Evolutionary conservation across 2,888 invertebrate genomes (phyloP), one percentile per base, ranked within the genome.

Genomic region (Drosophila borborema): DNA sequence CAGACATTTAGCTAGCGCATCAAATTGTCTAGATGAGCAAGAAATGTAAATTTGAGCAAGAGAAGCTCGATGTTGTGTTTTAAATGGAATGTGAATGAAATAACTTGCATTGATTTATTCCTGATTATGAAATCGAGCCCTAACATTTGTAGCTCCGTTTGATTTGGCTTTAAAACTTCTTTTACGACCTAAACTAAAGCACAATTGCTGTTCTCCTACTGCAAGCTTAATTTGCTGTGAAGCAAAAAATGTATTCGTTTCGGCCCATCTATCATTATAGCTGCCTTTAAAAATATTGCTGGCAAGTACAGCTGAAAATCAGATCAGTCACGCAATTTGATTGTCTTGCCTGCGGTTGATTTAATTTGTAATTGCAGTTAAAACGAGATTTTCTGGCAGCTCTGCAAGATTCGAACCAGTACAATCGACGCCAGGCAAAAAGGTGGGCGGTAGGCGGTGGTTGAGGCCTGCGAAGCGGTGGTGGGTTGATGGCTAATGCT

Each of bases 361-460:
- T 86, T 82, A 80, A 86, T 82, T 86, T 83, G 86, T 84, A 86
- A 86, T 86, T 88, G 78, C 58, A 71, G 74, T 46, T 58, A 64
- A 75, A 81, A 73, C 48, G 64, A 70, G 82, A 77, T 86, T 86
- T 77, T 67, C 55, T 16, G 61, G 55, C 65, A 40, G 9, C 51
- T 48, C 56, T 55, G 34, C 48, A 51, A 62, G 56, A 60, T 54
- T 55, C 58, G 56, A 66, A 72, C 60, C 74, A 78, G 66, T 59
- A 68, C 65, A 79, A 72, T 72, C 74, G 72, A 56, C 64, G 61
- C 49, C 49, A 31, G 59, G 38, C 61, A 20, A 46, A 60, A 28
- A 28, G 28, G 28, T 28, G 6, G 28, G 28, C 28, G 59, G 60
- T 76, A 60, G 64, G 62, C 62, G 23, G 56, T 20, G 31, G 20